These are phyloP conservation scores for Schizaphis graminum DNA, from an alignment of 2,888 invertebrate species.

Conservation along the genomic window DNA sequence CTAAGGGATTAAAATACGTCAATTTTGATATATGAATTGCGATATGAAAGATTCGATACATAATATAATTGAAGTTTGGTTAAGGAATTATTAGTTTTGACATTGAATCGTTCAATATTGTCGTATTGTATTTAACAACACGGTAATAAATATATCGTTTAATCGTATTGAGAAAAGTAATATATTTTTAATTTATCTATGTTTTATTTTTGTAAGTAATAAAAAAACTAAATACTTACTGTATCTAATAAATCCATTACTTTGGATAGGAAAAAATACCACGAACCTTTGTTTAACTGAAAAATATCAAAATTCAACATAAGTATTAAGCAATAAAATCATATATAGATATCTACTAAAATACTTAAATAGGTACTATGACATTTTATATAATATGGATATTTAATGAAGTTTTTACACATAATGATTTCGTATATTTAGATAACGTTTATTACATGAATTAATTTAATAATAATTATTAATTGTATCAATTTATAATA, in stretches of 20 bases:
- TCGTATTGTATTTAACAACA: neutral
- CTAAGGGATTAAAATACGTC: neutral
- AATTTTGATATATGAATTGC: neutral
- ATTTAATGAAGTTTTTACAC: no score
- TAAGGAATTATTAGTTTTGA: neutral
- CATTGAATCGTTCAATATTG: neutral
- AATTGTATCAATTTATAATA: no score
- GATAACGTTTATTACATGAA: no score
- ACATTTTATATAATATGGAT: no score
- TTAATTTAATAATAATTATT: no score
- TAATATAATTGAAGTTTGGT: neutral
- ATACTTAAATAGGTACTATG: no score
- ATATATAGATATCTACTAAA: no score
- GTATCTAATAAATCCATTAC: conserved; percentile 84
- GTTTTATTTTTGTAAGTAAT: neutral
- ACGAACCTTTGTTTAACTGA: conserved; percentile 74
- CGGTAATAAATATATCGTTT: neutral
- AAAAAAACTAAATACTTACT: conserved; percentile 69
- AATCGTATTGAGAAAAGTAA: neutral
- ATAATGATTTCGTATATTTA: no score
- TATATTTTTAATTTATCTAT: neutral
- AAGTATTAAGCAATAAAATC: no score
- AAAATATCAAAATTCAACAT: conserved; percentile 66
- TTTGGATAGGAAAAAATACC: conserved; percentile 87
- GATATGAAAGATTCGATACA: neutral